Percentiles rank a stretch among this genome's conserved stretches.
phyloP scores from a whole-genome alignment of 1,140 invertebrate species.

The Polypedilum vanderplanki region DNA sequence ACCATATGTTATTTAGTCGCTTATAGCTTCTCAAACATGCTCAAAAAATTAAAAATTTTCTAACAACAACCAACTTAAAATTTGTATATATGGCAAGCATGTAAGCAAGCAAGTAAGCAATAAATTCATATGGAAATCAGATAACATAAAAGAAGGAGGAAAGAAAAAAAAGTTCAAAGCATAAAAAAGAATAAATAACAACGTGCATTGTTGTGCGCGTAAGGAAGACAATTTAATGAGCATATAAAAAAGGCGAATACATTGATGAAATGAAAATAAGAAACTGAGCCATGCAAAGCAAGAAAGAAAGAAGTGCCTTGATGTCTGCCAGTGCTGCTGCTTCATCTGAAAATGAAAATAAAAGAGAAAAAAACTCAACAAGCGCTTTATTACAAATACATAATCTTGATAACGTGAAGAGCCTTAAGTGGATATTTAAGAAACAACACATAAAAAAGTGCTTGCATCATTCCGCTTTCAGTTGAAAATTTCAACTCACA shows the following conservation, averaged over 20 bases:
- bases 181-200: too few species aligned
- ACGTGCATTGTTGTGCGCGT: too few species aligned
- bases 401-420: slow-evolving; percentile 21
- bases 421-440: slow-evolving; percentile 27
- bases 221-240: neutral
- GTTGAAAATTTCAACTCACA: neutral
- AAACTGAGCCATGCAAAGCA: neutral
- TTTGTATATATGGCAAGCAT: too few species aligned
- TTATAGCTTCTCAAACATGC: too few species aligned
- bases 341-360: neutral
- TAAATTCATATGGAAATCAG: too few species aligned
- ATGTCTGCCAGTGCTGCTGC: neutral
- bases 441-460: neutral
- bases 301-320: neutral
- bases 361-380: neutral
- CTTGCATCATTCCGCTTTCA: slow-evolving; percentile 23
- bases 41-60: too few species aligned
- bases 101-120: too few species aligned
- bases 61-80: too few species aligned
- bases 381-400: slow-evolving; percentile 4
- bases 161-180: too few species aligned
- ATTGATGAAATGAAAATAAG: neutral
- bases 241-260: neutral
- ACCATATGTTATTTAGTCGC: too few species aligned
- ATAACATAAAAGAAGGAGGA: too few species aligned